Percentiles rank a stretch among this genome's conserved stretches.
Conservation (phyloP, 92 coral and sea anemone species). For the Paragorgia papillata region DNA sequence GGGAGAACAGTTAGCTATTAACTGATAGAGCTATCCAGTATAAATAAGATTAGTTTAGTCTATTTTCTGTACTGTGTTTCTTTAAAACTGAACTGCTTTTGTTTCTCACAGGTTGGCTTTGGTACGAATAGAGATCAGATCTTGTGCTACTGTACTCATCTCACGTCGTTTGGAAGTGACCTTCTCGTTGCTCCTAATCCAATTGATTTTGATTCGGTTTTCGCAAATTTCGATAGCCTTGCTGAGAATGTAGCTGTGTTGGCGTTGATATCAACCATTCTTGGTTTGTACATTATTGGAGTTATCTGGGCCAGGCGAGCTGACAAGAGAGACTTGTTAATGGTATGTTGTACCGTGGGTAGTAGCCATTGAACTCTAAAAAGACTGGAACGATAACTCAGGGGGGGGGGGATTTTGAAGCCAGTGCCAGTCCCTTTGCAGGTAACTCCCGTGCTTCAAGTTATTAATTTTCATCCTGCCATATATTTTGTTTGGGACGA, state of each 20-base stretch:
- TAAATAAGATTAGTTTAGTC: no score
- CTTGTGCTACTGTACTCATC: conserved; percentile 77
- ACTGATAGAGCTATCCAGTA: no score
- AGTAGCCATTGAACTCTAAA: no score
- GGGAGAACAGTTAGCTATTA: no score
- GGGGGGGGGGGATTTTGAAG: no score
- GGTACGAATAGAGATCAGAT: conserved; percentile 14
- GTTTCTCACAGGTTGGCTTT: conserved; percentile 6
- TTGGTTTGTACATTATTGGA: conserved; percentile 76
- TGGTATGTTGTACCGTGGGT: conserved; percentile 54
- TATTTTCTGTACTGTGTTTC: no score
- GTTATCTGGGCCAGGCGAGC: conserved; percentile 78
- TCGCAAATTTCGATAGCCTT: conserved; percentile 73
- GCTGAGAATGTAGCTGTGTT: conserved; percentile 82
- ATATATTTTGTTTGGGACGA: no score
- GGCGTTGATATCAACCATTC: conserved; percentile 69
- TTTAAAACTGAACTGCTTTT: no score
- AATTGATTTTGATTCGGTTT: conserved; percentile 89
- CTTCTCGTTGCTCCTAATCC: conserved; percentile 97
- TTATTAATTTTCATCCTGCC: no score
- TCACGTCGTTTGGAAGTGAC: conserved; percentile 91
- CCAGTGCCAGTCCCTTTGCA: no score
- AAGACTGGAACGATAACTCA: no score
- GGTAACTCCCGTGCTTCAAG: no score
- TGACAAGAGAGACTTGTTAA: conserved; percentile 71